phyloP scores from a whole-genome alignment of 2,113 vertebrate species.

The Toxotes chatareus region DNA sequence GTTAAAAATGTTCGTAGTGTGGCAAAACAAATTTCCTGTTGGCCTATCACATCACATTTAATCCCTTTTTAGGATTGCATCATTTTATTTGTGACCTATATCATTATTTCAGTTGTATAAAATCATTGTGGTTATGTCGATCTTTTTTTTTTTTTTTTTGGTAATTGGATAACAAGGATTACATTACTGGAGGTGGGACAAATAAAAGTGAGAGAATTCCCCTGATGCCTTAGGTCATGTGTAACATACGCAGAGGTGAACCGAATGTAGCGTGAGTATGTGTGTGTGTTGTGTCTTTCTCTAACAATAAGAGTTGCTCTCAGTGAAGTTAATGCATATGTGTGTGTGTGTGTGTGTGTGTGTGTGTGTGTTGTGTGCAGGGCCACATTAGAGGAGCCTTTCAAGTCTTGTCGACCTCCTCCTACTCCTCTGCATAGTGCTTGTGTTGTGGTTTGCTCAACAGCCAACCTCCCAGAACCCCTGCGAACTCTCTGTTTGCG shows the following conservation, averaged over 20 bases:
- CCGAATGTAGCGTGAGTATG: constrained; percentile 42
- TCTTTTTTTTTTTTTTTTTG: constrained; percentile 2
- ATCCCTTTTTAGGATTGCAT: constrained; percentile 68
- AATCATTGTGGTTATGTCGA: constrained; percentile 30
- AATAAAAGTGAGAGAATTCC: constrained; percentile 60
- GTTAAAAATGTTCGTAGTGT: neutral
- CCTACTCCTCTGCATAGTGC: constrained; percentile 83
- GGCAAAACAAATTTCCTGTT: neutral
- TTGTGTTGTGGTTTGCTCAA: constrained; percentile 87
- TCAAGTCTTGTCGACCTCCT: constrained; percentile 82
- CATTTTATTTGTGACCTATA: constrained; percentile 69
- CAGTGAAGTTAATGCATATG: constrained; percentile 38
- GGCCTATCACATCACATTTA: constrained; percentile 1
- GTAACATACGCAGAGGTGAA: constrained; percentile 50
- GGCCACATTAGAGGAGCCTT: constrained; percentile 86
- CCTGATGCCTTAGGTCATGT: constrained; percentile 56
- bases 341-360: constrained; percentile 34
- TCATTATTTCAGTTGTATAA: constrained; percentile 28
- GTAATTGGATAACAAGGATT: constrained; percentile 48
- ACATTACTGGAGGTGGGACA: constrained; percentile 44
- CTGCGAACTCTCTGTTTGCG: constrained; percentile 48
- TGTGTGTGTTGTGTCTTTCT: constrained; percentile 36
- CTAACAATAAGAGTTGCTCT: constrained; percentile 49
- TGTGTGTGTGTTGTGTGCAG: constrained; percentile 48
- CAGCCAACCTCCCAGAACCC: constrained; percentile 81